Evolutionary conservation across 1,140 invertebrate species (phyloP), one percentile per base, ranked within the genome.

Genomic region (Drosophila obscura): DNA sequence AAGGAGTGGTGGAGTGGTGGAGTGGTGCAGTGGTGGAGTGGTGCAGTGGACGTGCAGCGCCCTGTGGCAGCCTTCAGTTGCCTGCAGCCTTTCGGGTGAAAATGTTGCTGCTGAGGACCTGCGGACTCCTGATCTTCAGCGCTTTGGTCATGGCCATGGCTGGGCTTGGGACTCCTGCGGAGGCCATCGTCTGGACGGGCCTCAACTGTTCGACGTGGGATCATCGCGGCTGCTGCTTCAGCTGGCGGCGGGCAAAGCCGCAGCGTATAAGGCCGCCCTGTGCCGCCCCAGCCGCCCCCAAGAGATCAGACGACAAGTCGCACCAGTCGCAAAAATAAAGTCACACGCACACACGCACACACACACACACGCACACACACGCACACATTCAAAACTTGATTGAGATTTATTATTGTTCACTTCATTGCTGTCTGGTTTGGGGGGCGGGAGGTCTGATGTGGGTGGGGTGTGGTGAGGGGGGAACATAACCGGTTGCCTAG

Each of bases 31-130:
- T 4, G 2, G 0, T 24, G 22, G 8, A 9, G 7, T 24, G 2
- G 22, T 22, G 22, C 22, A 22, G 22, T 28, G 26, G n/a, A n/a
- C n/a, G n/a, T 24, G 19, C 19, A 19, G 19, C 2, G 26, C 31
- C 8, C 31, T 31, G 31, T 31, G 31, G 28, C 15, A 4, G 28
- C 22, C 1, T 15, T 69, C 63, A 69, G 22, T 68, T 58, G 51
- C 8, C 46, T 19, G 43, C 26, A 19, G 11, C 7, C 51, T 22
- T 15, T 35, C 26, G 64, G 4, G 4, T 0, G 4, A 50, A 69
- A 45, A 69, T 69, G 66, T 52, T 57, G 45, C 66, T 69, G 26
- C 64, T 49, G n/a, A 6, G 26, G 43, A 43, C 63, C 63, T 43
- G 24, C 50, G 63, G 16, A 68, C 31, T 68, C 3, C 35, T 57